A percentile compares a stretch with the other conserved stretches of the same genome.
Evolutionary conservation across 2,888 invertebrate genomes (phyloP).

Genomic region (Alcis repandata): DNA sequence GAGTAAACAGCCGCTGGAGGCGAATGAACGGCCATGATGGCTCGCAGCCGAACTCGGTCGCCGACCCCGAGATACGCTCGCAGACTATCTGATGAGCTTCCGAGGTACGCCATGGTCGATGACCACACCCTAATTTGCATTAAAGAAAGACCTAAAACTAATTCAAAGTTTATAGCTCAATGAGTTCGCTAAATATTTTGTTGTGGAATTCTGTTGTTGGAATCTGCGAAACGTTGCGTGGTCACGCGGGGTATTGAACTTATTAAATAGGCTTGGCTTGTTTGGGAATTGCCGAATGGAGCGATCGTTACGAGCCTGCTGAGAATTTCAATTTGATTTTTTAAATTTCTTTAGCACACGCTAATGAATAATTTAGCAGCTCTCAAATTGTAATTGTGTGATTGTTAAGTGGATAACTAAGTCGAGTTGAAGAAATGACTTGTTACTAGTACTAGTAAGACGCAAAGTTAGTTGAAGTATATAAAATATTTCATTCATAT

Average conservation of each 20-base stretch:
- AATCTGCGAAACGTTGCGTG: conserved; percentile 18
- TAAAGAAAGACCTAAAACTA: conserved; percentile 36
- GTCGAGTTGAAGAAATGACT: neutral
- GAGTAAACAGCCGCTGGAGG: conserved; percentile 63
- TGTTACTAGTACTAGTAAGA: no score
- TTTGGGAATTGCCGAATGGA: conserved; percentile 37
- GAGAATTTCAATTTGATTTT: conserved; percentile 35
- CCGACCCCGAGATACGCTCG: conserved; percentile 70
- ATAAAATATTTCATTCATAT: no score
- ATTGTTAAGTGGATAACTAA: neutral
- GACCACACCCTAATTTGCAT: conserved; percentile 53
- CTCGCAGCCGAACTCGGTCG: conserved; percentile 75
- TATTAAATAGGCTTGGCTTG: conserved; percentile 32
- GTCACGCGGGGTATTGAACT: conserved; percentile 30
- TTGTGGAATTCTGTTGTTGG: conserved; percentile 14
- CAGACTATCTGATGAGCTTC: conserved; percentile 72
- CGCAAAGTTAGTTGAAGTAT: no score
- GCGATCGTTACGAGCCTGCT: conserved; percentile 27
- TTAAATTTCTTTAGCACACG: conserved; percentile 21
- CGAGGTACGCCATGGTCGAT: conserved; percentile 58
- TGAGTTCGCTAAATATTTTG: conserved; percentile 36
- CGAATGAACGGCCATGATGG: conserved; percentile 70
- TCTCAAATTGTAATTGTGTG: conserved; percentile 10
- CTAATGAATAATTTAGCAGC: conserved; percentile 29
- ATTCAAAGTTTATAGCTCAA: conserved; percentile 22